Conservation (phyloP, 2,113 vertebrate genomes). For the Vulpes ferrilata region DNA sequence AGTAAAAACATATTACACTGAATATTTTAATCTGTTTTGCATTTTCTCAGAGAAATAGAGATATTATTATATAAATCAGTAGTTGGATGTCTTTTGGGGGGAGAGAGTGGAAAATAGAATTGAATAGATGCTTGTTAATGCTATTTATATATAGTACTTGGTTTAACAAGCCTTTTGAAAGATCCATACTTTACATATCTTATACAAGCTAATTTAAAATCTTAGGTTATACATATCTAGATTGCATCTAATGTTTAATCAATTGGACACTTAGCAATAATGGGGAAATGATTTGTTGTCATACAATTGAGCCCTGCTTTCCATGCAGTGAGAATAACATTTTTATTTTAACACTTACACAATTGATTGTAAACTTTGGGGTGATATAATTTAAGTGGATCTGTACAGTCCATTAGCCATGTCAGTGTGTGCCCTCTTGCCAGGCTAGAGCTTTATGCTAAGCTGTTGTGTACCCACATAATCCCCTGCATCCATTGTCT, state of each 20-base stretch:
- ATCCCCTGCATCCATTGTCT: constrained; percentile 67
- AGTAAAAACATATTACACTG: neutral
- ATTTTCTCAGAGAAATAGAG: constrained; percentile 49
- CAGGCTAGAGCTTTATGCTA: constrained; percentile 55
- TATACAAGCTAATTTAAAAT: constrained; percentile 63
- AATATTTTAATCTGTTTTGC: constrained; percentile 37
- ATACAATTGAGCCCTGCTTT: constrained; percentile 66
- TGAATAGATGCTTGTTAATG: constrained; percentile 52
- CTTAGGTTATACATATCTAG: constrained; percentile 52
- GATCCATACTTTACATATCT: constrained; percentile 53
- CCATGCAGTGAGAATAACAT: constrained; percentile 19
- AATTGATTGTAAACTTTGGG: constrained; percentile 68
- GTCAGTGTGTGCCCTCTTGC: constrained; percentile 20
- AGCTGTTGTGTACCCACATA: constrained; percentile 63
- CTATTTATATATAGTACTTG: constrained; percentile 48
- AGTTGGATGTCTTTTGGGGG: neutral
- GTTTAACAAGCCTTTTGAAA: constrained; percentile 75
- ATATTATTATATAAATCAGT: constrained; percentile 54
- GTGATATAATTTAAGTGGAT: constrained; percentile 56
- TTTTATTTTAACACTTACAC: constrained; percentile 67
- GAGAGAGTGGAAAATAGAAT: neutral
- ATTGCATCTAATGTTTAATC: constrained; percentile 74
- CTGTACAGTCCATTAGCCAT: constrained; percentile 56
- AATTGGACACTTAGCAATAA: constrained; percentile 68
- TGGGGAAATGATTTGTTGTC: constrained; percentile 66